A percentile compares a stretch with the other conserved stretches of the same genome.
These are phyloP conservation scores for Clunio marinus DNA, from an alignment of 2,888 invertebrate species.

Conservation along the genomic window DNA sequence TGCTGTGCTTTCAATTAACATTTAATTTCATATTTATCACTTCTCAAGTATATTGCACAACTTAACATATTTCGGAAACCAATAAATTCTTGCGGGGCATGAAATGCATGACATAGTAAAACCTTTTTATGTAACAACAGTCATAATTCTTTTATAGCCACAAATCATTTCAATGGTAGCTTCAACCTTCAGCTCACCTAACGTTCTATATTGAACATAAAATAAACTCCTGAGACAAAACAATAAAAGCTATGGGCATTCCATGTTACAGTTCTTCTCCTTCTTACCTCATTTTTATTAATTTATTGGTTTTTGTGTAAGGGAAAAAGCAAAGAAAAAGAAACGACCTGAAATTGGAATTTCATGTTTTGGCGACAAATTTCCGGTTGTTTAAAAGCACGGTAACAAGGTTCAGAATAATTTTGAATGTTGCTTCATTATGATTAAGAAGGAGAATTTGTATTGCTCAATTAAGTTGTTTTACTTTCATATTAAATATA, in stretches of 20 bases:
- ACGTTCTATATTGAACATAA: no score
- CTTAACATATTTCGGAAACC: no score
- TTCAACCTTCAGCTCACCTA: no score
- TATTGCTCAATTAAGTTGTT: conserved; percentile 24
- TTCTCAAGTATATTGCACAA: no score
- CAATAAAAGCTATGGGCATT: conserved; percentile 28
- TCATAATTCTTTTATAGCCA: neutral
- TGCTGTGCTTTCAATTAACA: no score
- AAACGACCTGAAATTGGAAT: conserved; percentile 42
- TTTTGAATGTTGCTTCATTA: no score
- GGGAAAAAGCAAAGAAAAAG: conserved; percentile 1
- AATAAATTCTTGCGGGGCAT: neutral
- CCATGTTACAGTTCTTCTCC: conserved; percentile 7
- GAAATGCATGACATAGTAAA: neutral
- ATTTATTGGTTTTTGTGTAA: conserved; percentile 27
- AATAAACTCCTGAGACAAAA: conserved; percentile 11
- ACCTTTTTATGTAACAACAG: neutral
- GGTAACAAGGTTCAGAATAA: no score
- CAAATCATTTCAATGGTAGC: neutral
- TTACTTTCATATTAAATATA: no score
- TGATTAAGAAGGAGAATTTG: neutral
- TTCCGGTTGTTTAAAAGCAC: conserved; percentile 42
- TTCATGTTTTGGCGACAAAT: conserved; percentile 47
- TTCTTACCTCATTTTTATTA: conserved; percentile 32
- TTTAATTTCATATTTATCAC: no score